phyloP scores from a whole-genome alignment of 64 coral and sea anemone genomes.

The Dendronephthya gigantea region DNA sequence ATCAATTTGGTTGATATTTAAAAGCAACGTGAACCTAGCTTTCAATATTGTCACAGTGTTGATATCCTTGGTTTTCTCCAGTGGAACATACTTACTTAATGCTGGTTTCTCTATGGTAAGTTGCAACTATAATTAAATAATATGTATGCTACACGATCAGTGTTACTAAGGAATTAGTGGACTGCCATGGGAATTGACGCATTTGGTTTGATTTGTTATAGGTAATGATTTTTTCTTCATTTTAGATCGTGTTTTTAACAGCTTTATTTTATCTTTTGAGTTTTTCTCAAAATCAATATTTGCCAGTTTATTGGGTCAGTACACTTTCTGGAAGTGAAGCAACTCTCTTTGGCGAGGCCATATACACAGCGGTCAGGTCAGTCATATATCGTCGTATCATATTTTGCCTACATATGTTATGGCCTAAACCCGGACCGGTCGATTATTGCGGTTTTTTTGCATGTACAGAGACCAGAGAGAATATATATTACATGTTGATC shows the following conservation, averaged over 20 bases:
- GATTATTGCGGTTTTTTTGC: background rate
- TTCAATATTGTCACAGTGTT: conserved; percentile 77
- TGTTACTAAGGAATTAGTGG: no score
- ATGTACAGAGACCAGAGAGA: no score
- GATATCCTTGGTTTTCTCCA: conserved; percentile 83
- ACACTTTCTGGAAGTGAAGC: conserved; percentile 61
- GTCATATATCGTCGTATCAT: background rate
- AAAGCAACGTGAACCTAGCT: conserved; percentile 79
- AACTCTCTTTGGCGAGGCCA: conserved; percentile 75
- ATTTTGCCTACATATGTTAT: no score
- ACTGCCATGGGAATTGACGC: no score
- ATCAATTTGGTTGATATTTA: conserved; percentile 76
- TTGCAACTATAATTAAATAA: no score
- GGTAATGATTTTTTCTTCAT: background rate
- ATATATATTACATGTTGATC: no score
- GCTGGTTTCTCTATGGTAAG: conserved; percentile 94
- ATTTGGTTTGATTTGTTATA: no score
- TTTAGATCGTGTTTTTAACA: conserved; percentile 86
- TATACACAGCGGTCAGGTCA: conserved; percentile 78
- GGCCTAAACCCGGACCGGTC: background rate
- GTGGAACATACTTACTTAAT: conserved; percentile 91
- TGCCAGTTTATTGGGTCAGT: conserved; percentile 95
- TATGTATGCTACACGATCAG: no score
- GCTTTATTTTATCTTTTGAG: conserved; percentile 88
- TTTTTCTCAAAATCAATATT: conserved; percentile 80